Conservation (phyloP, 2,797 vertebrate species). For the Anas bahamensis region DNA sequence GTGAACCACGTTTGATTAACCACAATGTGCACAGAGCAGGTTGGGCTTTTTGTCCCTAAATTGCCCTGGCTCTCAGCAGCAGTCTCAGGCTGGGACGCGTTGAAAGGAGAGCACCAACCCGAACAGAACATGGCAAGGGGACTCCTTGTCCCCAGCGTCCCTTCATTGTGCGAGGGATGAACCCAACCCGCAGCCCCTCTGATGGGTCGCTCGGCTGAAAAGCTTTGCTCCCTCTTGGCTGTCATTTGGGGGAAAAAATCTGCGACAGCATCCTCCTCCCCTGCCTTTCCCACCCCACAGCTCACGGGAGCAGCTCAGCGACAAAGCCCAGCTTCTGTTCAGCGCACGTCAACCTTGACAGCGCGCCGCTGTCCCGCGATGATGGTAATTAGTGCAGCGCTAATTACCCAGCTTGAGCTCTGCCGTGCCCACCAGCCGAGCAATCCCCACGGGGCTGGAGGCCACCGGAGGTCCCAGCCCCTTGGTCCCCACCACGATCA, state of each 20-base stretch:
- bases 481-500: background rate
- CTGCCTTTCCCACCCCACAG: background rate
- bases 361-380: background rate
- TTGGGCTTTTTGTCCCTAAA: background rate
- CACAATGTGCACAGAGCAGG: no score
- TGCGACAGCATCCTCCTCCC: background rate
- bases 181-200: background rate
- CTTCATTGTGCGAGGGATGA: background rate
- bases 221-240: background rate
- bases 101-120: background rate
- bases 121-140: background rate
- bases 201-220: background rate
- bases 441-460: background rate
- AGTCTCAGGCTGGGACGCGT: background rate
- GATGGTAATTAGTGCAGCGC: conserved; percentile 5
- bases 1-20: background rate
- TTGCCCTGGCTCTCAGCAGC: background rate
- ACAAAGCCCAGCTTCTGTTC: conserved; percentile 5
- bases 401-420: background rate
- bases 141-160: background rate
- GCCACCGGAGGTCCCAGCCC: background rate
- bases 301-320: background rate
- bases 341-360: background rate
- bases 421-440: background rate
- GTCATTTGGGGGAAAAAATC: background rate